These are phyloP conservation scores for Drosophila biarmipes DNA, from an alignment of 1,140 invertebrate genomes.

Conservation along the genomic window DNA sequence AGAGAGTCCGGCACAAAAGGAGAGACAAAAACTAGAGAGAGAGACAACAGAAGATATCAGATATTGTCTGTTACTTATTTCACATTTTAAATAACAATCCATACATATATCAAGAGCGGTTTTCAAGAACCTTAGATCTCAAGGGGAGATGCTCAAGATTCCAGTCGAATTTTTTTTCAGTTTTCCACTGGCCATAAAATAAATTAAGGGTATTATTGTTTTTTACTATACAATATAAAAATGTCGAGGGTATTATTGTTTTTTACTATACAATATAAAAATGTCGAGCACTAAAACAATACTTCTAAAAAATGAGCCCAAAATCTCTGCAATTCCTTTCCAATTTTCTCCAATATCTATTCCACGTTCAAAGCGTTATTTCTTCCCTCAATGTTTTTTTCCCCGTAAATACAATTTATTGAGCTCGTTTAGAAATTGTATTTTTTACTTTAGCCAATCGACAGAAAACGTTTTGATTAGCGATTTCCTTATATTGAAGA, in stretches of 20 bases:
- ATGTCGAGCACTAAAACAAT: no score
- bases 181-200: background rate
- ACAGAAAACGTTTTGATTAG: slow-evolving; percentile 48
- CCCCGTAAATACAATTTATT: slow-evolving; percentile 28
- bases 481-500: slow-evolving; percentile 42
- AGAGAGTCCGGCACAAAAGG: background rate
- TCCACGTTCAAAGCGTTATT: background rate
- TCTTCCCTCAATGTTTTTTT: background rate
- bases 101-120: slow-evolving; percentile 16
- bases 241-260: no score
- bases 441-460: slow-evolving; percentile 42
- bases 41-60: background rate
- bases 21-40: background rate
- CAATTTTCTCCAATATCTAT: slow-evolving; percentile 4
- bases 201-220: slow-evolving; percentile 1
- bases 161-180: background rate
- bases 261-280: no score
- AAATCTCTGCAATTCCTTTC: slow-evolving; percentile 15
- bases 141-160: slow-evolving; percentile 26
- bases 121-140: slow-evolving; percentile 19
- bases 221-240: no score
- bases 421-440: slow-evolving; percentile 46
- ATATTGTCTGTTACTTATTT: slow-evolving; percentile 30
- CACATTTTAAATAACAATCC: slow-evolving; percentile 30
- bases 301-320: no score